Conservation (phyloP, 2,888 invertebrate genomes). For the Luperina testacea region DNA sequence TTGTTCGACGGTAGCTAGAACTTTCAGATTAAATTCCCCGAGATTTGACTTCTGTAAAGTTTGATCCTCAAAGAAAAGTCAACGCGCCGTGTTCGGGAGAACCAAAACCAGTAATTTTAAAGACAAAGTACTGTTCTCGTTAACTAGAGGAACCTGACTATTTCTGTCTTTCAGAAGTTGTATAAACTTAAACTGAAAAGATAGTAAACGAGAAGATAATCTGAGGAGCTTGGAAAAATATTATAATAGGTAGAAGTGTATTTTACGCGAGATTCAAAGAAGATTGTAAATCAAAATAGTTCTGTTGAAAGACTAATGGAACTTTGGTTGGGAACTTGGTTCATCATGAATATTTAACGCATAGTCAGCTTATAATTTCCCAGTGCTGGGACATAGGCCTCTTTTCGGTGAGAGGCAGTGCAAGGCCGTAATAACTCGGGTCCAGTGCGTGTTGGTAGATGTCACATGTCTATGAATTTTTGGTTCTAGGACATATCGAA, state of each 20-base stretch:
- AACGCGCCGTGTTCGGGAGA: not conserved
- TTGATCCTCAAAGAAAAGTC: not conserved
- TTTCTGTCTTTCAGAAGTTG: not conserved
- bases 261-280: not conserved
- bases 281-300: not conserved
- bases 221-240: accelerated
- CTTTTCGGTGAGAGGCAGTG: not conserved
- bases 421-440: not conserved
- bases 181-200: not conserved
- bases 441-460: not conserved
- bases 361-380: not conserved
- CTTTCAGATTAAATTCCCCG: not conserved
- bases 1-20: not conserved
- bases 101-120: not conserved
- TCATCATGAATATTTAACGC: not conserved
- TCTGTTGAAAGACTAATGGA: not conserved
- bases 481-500: too few relatives aligned
- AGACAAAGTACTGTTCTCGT: not conserved
- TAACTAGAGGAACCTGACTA: not conserved
- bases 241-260: not conserved
- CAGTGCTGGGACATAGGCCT: not conserved
- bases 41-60: not conserved
- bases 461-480: too few relatives aligned
- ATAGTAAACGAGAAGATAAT: not conserved
- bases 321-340: not conserved